Conservation (phyloP, 2,797 vertebrate genomes). For the Peromyscus nudipes region DNA sequence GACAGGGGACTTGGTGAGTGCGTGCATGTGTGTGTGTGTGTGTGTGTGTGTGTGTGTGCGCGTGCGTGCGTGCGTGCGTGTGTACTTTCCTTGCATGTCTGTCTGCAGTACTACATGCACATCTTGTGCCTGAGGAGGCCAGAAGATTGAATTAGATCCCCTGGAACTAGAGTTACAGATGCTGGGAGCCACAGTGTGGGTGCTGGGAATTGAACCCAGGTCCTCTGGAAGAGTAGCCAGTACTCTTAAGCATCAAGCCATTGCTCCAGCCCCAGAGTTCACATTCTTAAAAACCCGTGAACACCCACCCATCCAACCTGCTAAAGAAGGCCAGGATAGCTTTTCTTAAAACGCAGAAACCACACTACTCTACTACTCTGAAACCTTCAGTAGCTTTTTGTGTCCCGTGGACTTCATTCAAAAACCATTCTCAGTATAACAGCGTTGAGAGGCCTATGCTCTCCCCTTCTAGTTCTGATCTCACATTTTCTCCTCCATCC, state of each 20-base stretch:
- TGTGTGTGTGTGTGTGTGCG: neutral
- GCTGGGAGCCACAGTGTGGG: neutral
- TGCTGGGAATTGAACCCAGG: neutral
- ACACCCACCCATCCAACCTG: neutral
- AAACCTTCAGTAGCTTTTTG: neutral
- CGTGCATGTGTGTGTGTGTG: neutral
- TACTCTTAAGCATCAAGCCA: neutral
- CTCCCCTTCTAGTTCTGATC: neutral
- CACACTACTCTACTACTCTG: neutral
- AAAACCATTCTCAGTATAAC: neutral
- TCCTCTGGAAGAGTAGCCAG: neutral
- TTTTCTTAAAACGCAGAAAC: constrained; percentile 28
- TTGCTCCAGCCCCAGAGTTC: neutral
- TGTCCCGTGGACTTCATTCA: neutral
- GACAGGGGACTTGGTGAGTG: neutral
- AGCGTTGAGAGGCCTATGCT: neutral
- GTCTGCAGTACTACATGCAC: neutral
- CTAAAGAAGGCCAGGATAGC: neutral
- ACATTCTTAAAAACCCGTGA: neutral
- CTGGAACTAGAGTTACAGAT: neutral
- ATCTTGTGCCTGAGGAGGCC: neutral
- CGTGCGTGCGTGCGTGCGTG: neutral
- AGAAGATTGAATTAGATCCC: neutral
- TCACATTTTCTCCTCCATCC: neutral
- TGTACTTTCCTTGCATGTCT: neutral